Base-by-base conservation (phyloP, 1,140 invertebrate species). In the Coenobita brevimanus region DNA sequence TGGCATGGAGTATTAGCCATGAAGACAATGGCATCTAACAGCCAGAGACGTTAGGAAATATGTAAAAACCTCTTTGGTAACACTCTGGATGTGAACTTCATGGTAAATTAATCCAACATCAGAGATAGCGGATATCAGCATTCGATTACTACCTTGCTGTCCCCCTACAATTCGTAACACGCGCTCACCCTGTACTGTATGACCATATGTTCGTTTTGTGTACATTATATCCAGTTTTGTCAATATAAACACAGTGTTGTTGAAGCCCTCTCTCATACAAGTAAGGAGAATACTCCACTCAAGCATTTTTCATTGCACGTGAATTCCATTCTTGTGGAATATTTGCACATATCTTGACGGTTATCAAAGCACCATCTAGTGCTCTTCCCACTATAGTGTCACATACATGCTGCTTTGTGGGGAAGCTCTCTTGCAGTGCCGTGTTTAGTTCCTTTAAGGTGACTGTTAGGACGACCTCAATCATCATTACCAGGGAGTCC, bases 211-310 rank as follows among this genome's bases (percentile, higher is more conserved):
- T 30, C 1, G 60, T 3, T 62, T 62, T 62, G 60, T 62, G 60
- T 62, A 43, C 10, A 75, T 73, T 38, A 38, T 38, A 73, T 38
- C 3, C 36, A 75, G 2, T 75, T 75, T 38, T 41, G 41, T 2
- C 71, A 17, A 75, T 2, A 38, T 75, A 1, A 1, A 38, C 24
- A 75, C 41, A n/a, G 71, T 21, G 33, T 46, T 43, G 33, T 75
- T 38, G 71, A 3, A 75, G 41, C 71, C 38, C 36, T 75, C n/a
- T 43, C 38, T 62, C 60, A 75, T 75, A 75, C 71, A 75, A 21
- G 33, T 38, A 75, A 38, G 13, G 71, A 41, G 71, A 33, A 75
- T 75, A 41, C 38, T 75, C 1, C 38, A 17, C 71, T 3, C 33
- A n/a, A 75, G 36, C 71, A 41, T 75, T n/a, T 43, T 75, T 75